phyloP scores from a whole-genome alignment of 2,113 vertebrate genomes.

The Lampris incognitus region DNA sequence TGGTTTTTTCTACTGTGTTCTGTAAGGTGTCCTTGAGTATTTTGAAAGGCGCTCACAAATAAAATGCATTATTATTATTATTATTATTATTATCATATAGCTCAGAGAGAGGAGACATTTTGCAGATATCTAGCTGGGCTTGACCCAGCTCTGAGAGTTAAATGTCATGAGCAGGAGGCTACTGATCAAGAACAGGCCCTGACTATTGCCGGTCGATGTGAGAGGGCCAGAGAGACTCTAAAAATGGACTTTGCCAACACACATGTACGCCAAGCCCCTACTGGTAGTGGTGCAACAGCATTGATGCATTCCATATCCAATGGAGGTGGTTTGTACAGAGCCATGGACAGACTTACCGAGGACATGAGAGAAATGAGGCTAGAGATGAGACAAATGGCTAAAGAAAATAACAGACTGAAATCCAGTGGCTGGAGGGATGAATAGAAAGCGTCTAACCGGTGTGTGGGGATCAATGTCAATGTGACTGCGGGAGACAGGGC shows the following conservation, averaged over 20 bases:
- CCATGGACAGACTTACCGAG: background rate
- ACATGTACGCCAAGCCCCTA: too few relatives aligned
- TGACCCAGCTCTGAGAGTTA: background rate
- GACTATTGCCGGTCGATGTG: slow-evolving; percentile 14
- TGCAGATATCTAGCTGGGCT: background rate
- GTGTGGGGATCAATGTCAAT: background rate
- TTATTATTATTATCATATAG: background rate
- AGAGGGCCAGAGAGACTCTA: slow-evolving; percentile 11
- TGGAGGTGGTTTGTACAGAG: too few relatives aligned
- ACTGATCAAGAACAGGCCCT: slow-evolving; percentile 13
- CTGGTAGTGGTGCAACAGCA: too few relatives aligned
- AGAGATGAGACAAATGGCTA: background rate
- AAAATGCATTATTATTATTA: too few relatives aligned
- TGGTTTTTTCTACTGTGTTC: too few relatives aligned
- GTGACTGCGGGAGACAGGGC: too few relatives aligned
- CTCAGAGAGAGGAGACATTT: slow-evolving; percentile 1
- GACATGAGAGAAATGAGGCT: background rate
- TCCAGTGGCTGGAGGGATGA: background rate
- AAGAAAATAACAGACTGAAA: background rate
- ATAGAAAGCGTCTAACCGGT: background rate
- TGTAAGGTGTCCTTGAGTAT: too few relatives aligned
- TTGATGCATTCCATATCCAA: background rate
- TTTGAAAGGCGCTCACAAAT: too few relatives aligned
- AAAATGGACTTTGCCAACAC: too few relatives aligned
- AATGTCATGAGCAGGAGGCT: background rate